Conservation (phyloP, 1,140 invertebrate genomes). For the Megalopta genalis region DNA sequence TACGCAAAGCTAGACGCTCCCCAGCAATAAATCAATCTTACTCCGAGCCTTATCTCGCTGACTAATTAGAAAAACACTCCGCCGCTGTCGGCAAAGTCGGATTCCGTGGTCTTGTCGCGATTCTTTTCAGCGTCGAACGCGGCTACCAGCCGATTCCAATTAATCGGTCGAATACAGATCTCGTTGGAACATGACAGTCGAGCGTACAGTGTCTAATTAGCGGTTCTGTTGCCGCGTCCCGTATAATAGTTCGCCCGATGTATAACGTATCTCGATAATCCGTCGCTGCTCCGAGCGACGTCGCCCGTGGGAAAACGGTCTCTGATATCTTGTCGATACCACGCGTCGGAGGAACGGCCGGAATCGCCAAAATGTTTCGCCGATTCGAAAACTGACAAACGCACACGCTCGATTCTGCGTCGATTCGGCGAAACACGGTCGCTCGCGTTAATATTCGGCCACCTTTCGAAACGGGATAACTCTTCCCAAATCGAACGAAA, state of each 20-base stretch:
- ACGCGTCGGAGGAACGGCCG: neutral
- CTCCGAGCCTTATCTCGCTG: neutral
- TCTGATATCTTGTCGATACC: slow-evolving; percentile 41
- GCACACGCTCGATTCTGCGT: neutral
- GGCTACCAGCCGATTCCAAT: slow-evolving; percentile 19
- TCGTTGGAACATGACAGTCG: slow-evolving; percentile 1
- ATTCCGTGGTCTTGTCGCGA: neutral
- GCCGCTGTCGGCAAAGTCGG: neutral
- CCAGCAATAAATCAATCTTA: neutral
- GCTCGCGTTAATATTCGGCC: too few species aligned
- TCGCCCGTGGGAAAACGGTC: slow-evolving; percentile 33
- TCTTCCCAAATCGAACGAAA: too few species aligned
- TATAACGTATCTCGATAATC: slow-evolving; percentile 13
- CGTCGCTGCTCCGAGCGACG: neutral
- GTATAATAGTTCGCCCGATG: slow-evolving; percentile 14
- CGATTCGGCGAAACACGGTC: neutral
- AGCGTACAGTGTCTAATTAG: slow-evolving; percentile 23
- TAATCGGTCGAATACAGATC: slow-evolving; percentile 4
- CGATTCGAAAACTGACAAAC: slow-evolving; percentile 2
- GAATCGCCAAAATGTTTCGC: slow-evolving; percentile 25
- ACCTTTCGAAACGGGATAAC: too few species aligned
- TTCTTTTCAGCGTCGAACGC: slow-evolving; percentile 4
- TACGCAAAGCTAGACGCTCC: neutral
- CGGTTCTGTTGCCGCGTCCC: slow-evolving; percentile 10
- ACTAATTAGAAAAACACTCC: neutral